Evolutionary conservation across 2,113 vertebrate genomes (phyloP), one percentile per base, ranked within the genome.

Genomic region (Semnornis frantzii): DNA sequence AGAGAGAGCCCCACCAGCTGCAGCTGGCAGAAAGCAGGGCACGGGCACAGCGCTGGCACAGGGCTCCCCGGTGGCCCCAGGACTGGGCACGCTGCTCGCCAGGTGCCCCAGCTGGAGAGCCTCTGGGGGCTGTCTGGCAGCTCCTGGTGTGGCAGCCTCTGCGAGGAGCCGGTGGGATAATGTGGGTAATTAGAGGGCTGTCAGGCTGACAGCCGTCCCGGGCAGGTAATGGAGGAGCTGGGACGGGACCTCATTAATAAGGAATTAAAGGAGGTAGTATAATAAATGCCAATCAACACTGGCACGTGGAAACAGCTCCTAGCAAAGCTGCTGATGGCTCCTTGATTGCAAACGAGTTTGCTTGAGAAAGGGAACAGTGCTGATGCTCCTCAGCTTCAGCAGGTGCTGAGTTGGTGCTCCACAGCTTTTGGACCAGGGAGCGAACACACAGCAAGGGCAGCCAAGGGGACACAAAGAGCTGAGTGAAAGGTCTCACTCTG

Each of bases 1-100:
- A 87, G 91, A n/a, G 94, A 83, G 95, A 95, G 86, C 95, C 77
- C 79, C 2, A 12, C 39, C 30, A n/a, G 85, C 82, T 59, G 89
- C 3, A 0, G 31, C 76, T 59, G 77, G 65, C 28, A 30, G 84
- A 65, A 87, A 74, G 92, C 80, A 27, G 89, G 5, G 59, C 1
- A 14, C 4, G 37, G 65, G 68, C 72, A 8, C 1, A 1, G 68
- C 1, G 24, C 50, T 9, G 71, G 77, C 73, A 65, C 23, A 0
- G 75, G 12, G 68, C 68, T 59, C 39, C 15, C 14, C 3, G 2
- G 33, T 6, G 4, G 42, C 42, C 16, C 57, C 3, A 0, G 71
- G 55, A 55, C 37, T 1, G 1, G 73, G 73, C 59, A 6, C 0
- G 15, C 23, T 6, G 13, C 74, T 86, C 1, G 0, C 33, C 0